Evolutionary conservation across 2,113 vertebrate genomes (phyloP), one percentile per base, ranked within the genome.

Genomic region (Otocyon megalotis): DNA sequence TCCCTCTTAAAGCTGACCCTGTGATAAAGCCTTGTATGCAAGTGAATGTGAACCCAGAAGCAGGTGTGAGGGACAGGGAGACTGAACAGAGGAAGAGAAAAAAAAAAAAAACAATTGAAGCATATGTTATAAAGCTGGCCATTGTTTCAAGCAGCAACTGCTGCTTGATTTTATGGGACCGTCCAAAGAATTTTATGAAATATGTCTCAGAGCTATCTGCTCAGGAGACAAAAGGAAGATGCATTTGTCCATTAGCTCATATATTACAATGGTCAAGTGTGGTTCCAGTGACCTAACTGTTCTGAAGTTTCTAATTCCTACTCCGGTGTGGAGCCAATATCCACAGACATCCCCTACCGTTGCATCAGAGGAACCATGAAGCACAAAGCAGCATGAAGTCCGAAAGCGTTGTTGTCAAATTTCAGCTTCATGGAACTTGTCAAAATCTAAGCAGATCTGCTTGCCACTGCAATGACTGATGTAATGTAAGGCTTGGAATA

Each of bases 1-100:
- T 65, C 24, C 28, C n/a, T 71, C 5, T 71, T 65, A 65, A 93
- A 63, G 1, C n/a, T 65, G 48, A 54, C 20, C 60, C 60, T 91
- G 62, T 80, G 35, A 84, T 93, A 93, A 91, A 97, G 8, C 26
- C 13, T 95, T 93, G 26, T 3, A 74, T 35, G 14, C 5, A 71
- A 1, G 6, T 43, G 48, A 93, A 90, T n/a, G 1, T 63, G 48
- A 90, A 63, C 12, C 82, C 69, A 20, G 17, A 90, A 90, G 11
- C 28, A 77, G 3, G 4, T 30, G 11, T 89, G 54, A 76, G n/a
- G 22, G 11, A 74, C 14, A 5, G 15, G 19, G 22, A 10, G 6
- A 74, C 56, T 62, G 14, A 79, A 79, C 24, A 53, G 20, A 6
- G 10, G 22, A 85, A 76, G 17, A 26, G 17, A 19, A 65, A 37